Evolutionary conservation across 2,888 invertebrate species (phyloP), one percentile per base, ranked within the genome.

Genomic region (Euplexia lucipara): DNA sequence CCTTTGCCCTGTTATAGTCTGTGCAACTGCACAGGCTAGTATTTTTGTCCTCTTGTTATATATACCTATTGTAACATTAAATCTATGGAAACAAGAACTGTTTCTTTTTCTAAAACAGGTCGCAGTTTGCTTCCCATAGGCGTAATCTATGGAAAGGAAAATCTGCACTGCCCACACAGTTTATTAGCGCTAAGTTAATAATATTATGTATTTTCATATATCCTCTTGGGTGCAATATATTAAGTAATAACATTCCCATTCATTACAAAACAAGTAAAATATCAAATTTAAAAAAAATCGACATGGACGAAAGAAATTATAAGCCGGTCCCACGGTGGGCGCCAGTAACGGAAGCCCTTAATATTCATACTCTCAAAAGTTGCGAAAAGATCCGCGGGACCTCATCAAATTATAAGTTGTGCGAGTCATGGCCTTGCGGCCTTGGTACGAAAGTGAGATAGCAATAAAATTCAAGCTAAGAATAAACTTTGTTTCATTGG

Each of bases 371-470:
- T 84, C 83, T 85, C 82, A 85, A 88, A 91, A 92, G 84, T 90
- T 91, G 73, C 69, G 70, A 78, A 85, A 86, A 88, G 86, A 89
- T 88, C 86, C 83, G 83, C 79, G 81, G 75, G 80, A 84, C 78
- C 88, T 90, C 91, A 90, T 91, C 91, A 90, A 91, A 91, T 91
- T 90, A 92, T 88, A 90, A 91, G 83, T 89, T 90, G 84, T 70
- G 78, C 86, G 8, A 71, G 61, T 90, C 86, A 86, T 88, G 83
- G 82, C 80, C 82, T 70, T 56, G 71, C 88, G 83, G 82, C 80
- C 82, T 70, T 56, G 71, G 65, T 81, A 58, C 45, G 39, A 57
- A 52, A 73, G 59, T 69, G 41, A 64, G 66, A 71, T 61, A 62
- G 67, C 59, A 48, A 65, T 58, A 60, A 44, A 60, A 39, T 32